phyloP scores from a whole-genome alignment of 2,113 vertebrate species.

The Macaca nemestrina region DNA sequence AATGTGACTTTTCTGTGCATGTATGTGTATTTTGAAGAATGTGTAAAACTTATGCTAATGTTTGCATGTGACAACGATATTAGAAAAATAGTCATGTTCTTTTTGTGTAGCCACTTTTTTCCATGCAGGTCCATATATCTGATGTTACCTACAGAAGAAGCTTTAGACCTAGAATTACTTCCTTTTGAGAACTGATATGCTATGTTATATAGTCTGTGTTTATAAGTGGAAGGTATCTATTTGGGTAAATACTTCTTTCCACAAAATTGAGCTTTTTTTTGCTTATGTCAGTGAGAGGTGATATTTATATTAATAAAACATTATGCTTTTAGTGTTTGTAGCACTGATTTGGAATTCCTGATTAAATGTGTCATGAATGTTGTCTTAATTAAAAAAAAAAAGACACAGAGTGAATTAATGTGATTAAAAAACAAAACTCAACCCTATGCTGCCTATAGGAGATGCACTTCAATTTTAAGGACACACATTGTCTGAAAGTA shows the following conservation, averaged over 20 bases:
- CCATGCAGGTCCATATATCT: neutral
- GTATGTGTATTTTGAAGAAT: conserved; percentile 17
- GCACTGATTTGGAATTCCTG: neutral
- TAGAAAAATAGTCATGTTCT: neutral
- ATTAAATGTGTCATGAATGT: neutral
- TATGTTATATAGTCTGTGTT: neutral
- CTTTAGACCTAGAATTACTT: neutral
- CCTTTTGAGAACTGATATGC: neutral
- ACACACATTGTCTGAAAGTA: neutral
- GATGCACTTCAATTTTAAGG: neutral
- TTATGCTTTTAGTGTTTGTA: neutral
- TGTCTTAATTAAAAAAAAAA: neutral
- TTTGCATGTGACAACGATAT: neutral
- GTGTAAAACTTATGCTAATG: neutral
- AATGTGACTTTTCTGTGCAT: neutral
- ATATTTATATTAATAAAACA: neutral
- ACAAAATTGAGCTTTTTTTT: neutral
- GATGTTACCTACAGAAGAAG: neutral
- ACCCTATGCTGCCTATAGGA: neutral
- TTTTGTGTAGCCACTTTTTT: neutral
- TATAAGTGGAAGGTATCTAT: neutral
- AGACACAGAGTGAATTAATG: neutral
- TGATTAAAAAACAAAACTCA: neutral
- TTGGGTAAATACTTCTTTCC: neutral
- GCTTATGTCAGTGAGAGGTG: neutral